Base-by-base conservation (phyloP, 2,888 invertebrate species). In the Myopa testacea region DNA sequence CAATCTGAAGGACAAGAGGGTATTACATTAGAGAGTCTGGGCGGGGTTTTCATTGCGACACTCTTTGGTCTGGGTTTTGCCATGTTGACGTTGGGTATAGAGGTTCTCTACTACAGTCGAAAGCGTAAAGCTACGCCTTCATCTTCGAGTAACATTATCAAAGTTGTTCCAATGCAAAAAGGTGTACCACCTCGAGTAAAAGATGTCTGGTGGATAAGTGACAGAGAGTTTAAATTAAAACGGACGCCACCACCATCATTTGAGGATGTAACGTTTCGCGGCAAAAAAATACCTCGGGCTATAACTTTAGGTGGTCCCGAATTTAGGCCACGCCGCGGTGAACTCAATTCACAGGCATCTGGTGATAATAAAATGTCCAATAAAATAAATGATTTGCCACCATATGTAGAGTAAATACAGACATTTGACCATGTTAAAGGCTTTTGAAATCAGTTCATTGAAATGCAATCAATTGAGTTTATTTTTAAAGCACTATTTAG, bases 21-120 rank as follows among this genome's bases (percentile, higher is more conserved):
- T 2, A 96, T 97, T 45, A 96, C 96, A 0, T 87, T 97, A 45
- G 95, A 96, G 85, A 96, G 96, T 90, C 93, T 97, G 84, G 97
- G 96, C 93, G 97, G 97, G 0, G 96, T 97, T 0, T 97, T 97
- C 85, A 96, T 97, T 81, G 96, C 96, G 0, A 96, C 96, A 0
- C 89, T 96, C 0, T 95, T 95, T 85, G 97, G 97, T 0, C 88
- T 97, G 4, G 94, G 94, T 0, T 86, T 97, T 74, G 96, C 97
- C 0, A 95, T 97, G 94, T 87, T 96, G 0, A 96, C 96, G 0
- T 88, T 97, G 26, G 94, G 93, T 0, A 93, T 93, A 83, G 97
- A 97, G 88, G 94, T 97, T 0, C 90, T 95, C 78, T 96, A 95
- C 84, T 95, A 95, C 86, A 92, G 92, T 79, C 85, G 82, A 52